Conservation (phyloP, 1,140 invertebrate genomes). For the Musca domestica region DNA sequence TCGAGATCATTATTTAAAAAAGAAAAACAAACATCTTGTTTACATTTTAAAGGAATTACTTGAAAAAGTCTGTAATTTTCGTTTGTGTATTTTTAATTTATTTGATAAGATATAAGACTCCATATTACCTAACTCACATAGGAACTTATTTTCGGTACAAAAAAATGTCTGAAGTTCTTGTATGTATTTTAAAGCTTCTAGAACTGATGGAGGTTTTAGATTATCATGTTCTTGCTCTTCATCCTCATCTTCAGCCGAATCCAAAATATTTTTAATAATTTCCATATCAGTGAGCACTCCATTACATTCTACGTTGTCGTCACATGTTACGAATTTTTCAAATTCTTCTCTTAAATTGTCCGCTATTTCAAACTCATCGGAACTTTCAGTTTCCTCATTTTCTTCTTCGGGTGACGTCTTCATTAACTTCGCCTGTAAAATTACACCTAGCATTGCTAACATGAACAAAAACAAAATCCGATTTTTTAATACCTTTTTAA, state of each 20-base stretch:
- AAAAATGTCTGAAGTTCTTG: too few relatives aligned
- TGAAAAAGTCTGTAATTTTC: too few relatives aligned
- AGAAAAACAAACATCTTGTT: too few relatives aligned
- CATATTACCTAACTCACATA: too few relatives aligned
- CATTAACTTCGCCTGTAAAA: not conserved
- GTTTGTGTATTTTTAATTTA: too few relatives aligned
- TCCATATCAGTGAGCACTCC: constrained; percentile 3
- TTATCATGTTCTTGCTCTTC: constrained; percentile 7
- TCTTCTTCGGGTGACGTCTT: not conserved
- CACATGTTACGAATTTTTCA: not conserved
- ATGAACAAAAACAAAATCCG: not conserved
- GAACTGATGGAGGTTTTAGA: not conserved
- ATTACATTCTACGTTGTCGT: constrained; percentile 1
- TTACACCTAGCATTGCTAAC: not conserved
- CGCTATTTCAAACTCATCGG: not conserved
- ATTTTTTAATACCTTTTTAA: constrained; percentile 2
- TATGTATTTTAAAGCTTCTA: not conserved
- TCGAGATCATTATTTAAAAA: too few relatives aligned
- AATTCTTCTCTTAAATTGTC: not conserved
- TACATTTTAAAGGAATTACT: too few relatives aligned
- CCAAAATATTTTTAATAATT: constrained; percentile 8
- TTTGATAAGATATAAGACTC: too few relatives aligned
- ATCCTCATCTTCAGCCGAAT: not conserved
- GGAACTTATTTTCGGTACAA: too few relatives aligned
- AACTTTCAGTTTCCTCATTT: not conserved